Conservation (phyloP, 2,797 vertebrate species). For the Lateolabrax maculatus region DNA sequence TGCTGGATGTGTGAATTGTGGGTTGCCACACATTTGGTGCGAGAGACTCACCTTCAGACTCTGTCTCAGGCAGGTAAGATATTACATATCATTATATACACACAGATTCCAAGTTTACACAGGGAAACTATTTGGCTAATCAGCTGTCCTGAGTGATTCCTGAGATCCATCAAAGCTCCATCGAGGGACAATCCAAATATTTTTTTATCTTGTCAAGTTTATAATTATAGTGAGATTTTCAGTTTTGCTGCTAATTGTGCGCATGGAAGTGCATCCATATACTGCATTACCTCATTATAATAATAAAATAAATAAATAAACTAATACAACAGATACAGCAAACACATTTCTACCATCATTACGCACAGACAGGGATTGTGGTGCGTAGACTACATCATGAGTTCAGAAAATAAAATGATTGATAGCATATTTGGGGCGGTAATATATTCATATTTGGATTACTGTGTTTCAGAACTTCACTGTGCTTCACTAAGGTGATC, state of each 20-base stretch:
- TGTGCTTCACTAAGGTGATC: background rate
- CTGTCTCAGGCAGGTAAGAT: background rate
- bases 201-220: background rate
- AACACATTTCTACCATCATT: too few relatives aligned
- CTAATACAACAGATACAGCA: too few relatives aligned
- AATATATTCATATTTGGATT: background rate
- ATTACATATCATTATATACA: too few relatives aligned
- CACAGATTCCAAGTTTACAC: too few relatives aligned
- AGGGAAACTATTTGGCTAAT: background rate
- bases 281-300: too few relatives aligned
- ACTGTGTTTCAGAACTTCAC: background rate
- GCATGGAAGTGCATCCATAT: too few relatives aligned
- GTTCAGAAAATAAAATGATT: background rate
- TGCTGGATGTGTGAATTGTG: background rate
- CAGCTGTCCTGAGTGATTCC: background rate
- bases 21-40: background rate
- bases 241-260: background rate
- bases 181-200: background rate
- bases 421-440: background rate
- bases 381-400: background rate
- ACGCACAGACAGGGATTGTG: background rate
- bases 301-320: too few relatives aligned
- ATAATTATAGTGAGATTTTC: background rate
- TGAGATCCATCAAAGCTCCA: background rate
- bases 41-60: background rate